These are phyloP conservation scores for Tychaedon coryphoeus DNA, from an alignment of 2,113 vertebrate genomes.

Conservation along the genomic window DNA sequence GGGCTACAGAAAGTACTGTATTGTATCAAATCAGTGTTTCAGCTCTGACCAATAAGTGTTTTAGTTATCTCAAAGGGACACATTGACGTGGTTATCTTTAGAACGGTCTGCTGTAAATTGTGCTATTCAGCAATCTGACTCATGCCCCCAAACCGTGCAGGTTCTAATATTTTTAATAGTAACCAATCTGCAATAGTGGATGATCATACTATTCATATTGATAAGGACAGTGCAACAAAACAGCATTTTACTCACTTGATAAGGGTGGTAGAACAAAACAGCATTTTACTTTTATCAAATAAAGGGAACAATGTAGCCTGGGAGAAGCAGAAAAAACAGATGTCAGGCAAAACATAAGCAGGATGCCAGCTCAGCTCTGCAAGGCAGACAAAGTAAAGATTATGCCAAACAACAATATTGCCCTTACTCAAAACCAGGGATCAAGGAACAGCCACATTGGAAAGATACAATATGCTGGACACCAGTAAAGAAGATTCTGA, in stretches of 20 bases:
- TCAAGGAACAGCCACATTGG: background rate
- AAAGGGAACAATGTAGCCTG: background rate
- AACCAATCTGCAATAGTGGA: background rate
- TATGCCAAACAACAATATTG: accelerated
- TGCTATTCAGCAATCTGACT: background rate
- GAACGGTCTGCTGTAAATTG: background rate
- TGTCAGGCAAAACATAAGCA: background rate
- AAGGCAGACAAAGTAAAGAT: background rate
- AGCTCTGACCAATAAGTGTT: background rate
- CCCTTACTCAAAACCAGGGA: background rate
- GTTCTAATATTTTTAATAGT: background rate
- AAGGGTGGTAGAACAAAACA: background rate
- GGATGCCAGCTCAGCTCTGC: background rate
- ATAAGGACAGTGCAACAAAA: background rate
- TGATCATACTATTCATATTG: background rate
- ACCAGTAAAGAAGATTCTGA: background rate
- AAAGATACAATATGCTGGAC: background rate
- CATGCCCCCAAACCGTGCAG: background rate
- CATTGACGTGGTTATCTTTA: background rate
- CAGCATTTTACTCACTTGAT: background rate
- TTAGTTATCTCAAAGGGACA: background rate
- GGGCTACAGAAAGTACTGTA: background rate
- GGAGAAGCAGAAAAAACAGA: background rate
- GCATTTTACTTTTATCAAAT: background rate
- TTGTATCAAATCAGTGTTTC: background rate